These are phyloP conservation scores for Chydorus sphaericus DNA, from an alignment of 2,888 invertebrate species.

Conservation along the genomic window DNA sequence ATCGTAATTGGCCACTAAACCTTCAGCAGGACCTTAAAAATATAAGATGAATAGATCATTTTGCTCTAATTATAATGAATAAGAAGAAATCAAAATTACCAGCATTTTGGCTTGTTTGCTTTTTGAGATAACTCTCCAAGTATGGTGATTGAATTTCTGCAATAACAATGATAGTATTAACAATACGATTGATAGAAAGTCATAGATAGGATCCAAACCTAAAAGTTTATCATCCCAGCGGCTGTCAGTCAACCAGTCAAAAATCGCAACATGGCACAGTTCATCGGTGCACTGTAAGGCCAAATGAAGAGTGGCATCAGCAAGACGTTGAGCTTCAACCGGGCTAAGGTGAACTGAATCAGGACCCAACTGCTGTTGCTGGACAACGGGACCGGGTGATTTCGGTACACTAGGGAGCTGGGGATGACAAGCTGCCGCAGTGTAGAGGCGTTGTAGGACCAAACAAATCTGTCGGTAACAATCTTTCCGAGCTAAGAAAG, in stretches of 20 bases:
- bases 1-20: conserved; percentile 50
- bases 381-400: conserved; percentile 2
- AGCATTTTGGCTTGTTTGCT: conserved; percentile 20
- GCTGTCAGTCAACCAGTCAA: conserved; percentile 70
- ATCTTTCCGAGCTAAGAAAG: conserved; percentile 46
- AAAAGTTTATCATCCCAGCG: conserved; percentile 34
- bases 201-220: too few species aligned
- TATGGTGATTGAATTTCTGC: conserved; percentile 42
- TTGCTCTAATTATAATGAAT: background rate
- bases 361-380: background rate
- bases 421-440: conserved; percentile 7
- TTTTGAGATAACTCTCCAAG: conserved; percentile 56
- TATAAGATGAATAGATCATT: background rate
- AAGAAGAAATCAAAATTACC: background rate
- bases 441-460: background rate
- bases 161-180: too few species aligned
- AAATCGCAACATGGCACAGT: conserved; percentile 74
- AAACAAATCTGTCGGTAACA: conserved; percentile 7
- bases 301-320: conserved; percentile 34
- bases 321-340: conserved; percentile 28
- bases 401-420: conserved; percentile 8
- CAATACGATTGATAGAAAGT: background rate
- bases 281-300: conserved; percentile 51
- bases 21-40: background rate
- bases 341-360: background rate